Evolutionary conservation across 2,797 vertebrate genomes (phyloP).

Genomic region (Syndactyla subalaris): DNA sequence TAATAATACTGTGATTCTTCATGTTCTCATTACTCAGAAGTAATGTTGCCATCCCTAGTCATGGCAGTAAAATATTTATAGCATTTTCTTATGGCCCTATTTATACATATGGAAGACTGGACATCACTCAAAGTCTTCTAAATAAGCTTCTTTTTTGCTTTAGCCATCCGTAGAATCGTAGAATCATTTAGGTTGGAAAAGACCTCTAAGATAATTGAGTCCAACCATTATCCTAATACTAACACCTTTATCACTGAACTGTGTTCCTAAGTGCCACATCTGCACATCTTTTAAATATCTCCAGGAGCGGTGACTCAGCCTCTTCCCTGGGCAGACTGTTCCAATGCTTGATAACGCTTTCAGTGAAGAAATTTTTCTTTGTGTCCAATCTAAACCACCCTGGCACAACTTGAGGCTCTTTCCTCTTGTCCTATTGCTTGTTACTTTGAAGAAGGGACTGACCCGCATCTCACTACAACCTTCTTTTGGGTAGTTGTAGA

Average conservation of each 20-base stretch:
- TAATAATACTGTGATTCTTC: conserved; percentile 44
- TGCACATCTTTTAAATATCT: background rate
- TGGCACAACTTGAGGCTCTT: background rate
- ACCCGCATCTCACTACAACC: accelerated
- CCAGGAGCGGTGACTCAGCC: background rate
- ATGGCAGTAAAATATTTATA: conserved; percentile 59
- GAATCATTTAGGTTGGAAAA: background rate
- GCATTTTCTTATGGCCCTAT: conserved; percentile 22
- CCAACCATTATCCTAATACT: background rate
- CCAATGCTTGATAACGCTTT: background rate
- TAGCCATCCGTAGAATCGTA: background rate
- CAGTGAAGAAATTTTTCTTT: background rate
- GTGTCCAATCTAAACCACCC: background rate
- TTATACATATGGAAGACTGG: conserved; percentile 3
- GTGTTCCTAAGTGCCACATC: background rate
- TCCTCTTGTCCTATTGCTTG: background rate
- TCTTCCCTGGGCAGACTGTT: background rate
- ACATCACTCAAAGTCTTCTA: background rate
- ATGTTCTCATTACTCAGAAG: conserved; percentile 45
- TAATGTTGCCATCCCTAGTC: conserved; percentile 31
- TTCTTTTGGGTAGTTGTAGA: background rate
- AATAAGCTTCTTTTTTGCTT: background rate
- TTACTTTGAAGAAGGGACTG: background rate
- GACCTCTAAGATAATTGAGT: background rate
- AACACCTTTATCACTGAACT: background rate